Base-by-base conservation (phyloP, 2,113 vertebrate species). In the Galeopterus variegatus region DNA sequence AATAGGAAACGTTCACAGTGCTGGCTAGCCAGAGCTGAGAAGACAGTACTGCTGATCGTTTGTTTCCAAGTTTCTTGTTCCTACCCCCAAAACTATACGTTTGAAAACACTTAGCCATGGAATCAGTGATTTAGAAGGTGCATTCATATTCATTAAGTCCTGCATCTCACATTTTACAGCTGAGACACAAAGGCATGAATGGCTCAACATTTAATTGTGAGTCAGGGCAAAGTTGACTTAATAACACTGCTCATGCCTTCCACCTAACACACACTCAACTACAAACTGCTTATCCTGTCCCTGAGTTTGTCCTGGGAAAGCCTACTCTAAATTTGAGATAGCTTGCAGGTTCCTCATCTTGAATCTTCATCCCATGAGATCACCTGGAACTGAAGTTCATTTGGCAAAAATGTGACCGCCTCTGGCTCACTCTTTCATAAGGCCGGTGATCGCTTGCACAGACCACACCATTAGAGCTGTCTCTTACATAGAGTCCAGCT, bases 401-500 rank as follows among this genome's bases (percentile, higher is more conserved):
- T 31, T 91, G 6, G 1, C 12, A 12, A 45, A 79, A 88, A 41
- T 1, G 0, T 18, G 64, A 62, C 36, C 23, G 0, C 19, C 8
- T 54, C 48, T 50, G 54, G 18, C n/a, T 41, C 54, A 23, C 26
- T 28, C 33, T 17, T 88, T 84, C 73, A 50, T 23, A 11, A 14
- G 8, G 18, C n/a, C 65, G 19, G 17, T 8, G 15, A 58, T 5
- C 1, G 10, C 62, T 73, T 54, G n/a, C 54, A 26, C 33, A 67
- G 54, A 12, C 21, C 28, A 8, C 1, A 17, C 21, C 12, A 9
- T 1, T 23, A 6, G 3, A 23, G 52, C 18, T n/a, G 1, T 36
- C 18, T 33, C 52, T 50, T 17, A 36, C 2, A 6, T 24, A 33
- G 67, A 87, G 48, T 50, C 36, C 2, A 13, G 65, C 5, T 83